Conservation (phyloP, 2,113 vertebrate genomes). For the Ptyas mucosa region DNA sequence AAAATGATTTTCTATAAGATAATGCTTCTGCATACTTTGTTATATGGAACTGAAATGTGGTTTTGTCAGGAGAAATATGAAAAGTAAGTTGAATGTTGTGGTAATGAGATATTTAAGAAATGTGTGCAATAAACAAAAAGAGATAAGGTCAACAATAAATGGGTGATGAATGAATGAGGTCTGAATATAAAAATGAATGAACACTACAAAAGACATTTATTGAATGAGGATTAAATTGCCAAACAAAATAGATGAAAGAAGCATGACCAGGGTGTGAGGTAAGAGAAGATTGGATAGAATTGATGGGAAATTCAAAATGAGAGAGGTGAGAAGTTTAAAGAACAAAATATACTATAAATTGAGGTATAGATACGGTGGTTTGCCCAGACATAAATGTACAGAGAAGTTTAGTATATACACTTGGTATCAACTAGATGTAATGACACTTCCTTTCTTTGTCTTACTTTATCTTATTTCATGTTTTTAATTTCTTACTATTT, state of each 20-base stretch:
- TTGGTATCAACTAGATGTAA: background rate
- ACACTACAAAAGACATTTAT: background rate
- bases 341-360: background rate
- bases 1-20: background rate
- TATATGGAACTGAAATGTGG: background rate
- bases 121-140: background rate
- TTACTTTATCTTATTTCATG: background rate
- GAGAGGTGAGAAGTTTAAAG: background rate
- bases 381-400: background rate
- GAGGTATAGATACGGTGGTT: background rate
- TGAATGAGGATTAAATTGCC: background rate
- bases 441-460: background rate
- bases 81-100: background rate
- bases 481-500: background rate
- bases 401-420: background rate
- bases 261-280: background rate
- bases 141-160: background rate
- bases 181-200: background rate
- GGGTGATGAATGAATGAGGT: background rate
- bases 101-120: background rate
- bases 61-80: background rate
- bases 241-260: background rate
- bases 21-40: background rate
- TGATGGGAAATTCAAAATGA: background rate
- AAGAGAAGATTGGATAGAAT: background rate